Base-by-base conservation (phyloP, 2,797 vertebrate species). In the Xerus rutilus region DNA sequence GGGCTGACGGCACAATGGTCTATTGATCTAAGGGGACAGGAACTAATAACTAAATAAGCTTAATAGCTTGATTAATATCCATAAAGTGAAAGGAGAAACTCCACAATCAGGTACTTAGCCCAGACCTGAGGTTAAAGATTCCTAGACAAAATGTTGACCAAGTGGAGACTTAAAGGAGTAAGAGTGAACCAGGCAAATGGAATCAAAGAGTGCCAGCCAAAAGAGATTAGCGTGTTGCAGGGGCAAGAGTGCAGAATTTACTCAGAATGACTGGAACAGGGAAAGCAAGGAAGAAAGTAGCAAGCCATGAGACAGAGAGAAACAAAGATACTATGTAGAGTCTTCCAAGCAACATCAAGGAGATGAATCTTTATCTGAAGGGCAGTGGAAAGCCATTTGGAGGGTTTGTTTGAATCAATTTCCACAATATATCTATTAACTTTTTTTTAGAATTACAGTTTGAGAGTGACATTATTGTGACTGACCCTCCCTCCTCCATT, bases 1-100 rank as follows among this genome's bases (percentile, higher is more conserved):
- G 65, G 25, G 32, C 62, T 76, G 30, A 94, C 35, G 30, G 90
- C 49, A 89, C n/a, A 69, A 23, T 28, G 28, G 8, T 77, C 67
- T 95, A 69, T 32, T 94, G 30, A 89, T 85, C 47, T 91, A 86
- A 95, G 73, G 43, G 67, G 35, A 95, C 32, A 93, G 47, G 94
- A 25, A 90, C 10, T 90, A 86, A 85, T 95, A 54, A 89, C 82
- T 97, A 93, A 95, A 87, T 28, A 93, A 87, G 72, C 45, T 88
- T 12, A 52, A 52, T 15, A 17, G 15, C 20, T 57, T 57, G 54
- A 20, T 57, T 57, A 57, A 21, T 57, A 57, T 90, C 15, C 32
- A 32, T 47, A 90, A n/a, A n/a, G 12, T n/a, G 70, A 35, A 28
- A 64, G 28, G 35, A 91, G 62, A 87, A 93, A 15, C 39, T 74